Evolutionary conservation across 2,797 vertebrate genomes (phyloP).

Genomic region (Ara ararauna): DNA sequence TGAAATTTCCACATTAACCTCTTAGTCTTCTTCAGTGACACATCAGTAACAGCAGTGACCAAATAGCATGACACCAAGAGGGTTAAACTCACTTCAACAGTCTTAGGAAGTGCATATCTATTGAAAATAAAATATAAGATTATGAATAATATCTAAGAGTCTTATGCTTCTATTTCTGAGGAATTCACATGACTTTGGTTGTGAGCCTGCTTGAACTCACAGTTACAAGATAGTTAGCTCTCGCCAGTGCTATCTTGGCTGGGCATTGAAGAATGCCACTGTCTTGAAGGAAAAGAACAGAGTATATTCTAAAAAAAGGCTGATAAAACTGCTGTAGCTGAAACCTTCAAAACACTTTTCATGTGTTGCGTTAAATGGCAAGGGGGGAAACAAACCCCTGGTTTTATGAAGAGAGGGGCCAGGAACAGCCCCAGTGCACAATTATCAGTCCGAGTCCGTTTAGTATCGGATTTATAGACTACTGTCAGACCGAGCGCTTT

Average conservation of each 20-base stretch:
- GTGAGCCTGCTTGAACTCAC: background rate
- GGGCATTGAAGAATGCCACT: background rate
- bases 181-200: background rate
- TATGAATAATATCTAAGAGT: background rate
- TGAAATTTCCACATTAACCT: background rate
- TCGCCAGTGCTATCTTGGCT: background rate
- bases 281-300: background rate
- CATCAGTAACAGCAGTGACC: background rate
- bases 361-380: too few species aligned
- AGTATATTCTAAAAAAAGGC: background rate
- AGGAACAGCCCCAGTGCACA: too few species aligned
- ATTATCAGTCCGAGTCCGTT: too few species aligned
- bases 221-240: background rate
- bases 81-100: background rate
- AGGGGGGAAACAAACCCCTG: too few species aligned
- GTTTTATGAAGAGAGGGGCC: too few species aligned
- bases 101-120: background rate
- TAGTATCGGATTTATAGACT: too few species aligned
- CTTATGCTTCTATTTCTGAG: background rate
- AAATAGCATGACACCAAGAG: background rate
- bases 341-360: background rate
- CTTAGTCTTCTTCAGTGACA: background rate
- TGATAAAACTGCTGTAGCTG: background rate
- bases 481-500: too few species aligned
- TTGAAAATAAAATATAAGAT: background rate